phyloP scores from a whole-genome alignment of 2,888 invertebrate genomes.

The Agrochola litura region DNA sequence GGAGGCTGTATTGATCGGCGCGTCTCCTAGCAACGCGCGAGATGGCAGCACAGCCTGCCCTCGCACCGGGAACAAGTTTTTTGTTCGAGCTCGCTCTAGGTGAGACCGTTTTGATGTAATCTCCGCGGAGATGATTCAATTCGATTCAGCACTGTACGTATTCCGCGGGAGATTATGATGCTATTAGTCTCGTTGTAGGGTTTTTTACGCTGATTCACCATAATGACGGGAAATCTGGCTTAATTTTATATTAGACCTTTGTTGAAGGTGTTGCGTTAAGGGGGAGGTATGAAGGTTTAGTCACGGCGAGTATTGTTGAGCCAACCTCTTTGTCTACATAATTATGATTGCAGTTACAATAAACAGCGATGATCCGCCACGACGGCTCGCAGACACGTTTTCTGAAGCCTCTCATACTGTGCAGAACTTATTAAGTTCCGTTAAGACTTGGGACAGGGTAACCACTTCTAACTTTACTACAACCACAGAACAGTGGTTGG shows the following conservation, averaged over 20 bases:
- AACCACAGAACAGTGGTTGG: slow-evolving; percentile 19
- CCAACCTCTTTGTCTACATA: slow-evolving; percentile 49
- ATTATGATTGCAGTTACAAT: slow-evolving; percentile 48
- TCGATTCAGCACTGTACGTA: slow-evolving; percentile 78
- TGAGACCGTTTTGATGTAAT: slow-evolving; percentile 88
- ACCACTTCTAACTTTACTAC: slow-evolving; percentile 39
- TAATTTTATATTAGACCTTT: slow-evolving; percentile 67
- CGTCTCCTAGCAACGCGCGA: slow-evolving; percentile 89
- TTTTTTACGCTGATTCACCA: slow-evolving; percentile 61
- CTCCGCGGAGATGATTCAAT: slow-evolving; percentile 86
- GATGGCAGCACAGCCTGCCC: slow-evolving; percentile 87
- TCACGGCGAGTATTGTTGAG: slow-evolving; percentile 18
- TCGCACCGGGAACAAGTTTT: slow-evolving; percentile 83
- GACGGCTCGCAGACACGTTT: slow-evolving; percentile 47
- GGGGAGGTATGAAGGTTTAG: slow-evolving; percentile 8
- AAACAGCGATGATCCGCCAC: slow-evolving; percentile 53
- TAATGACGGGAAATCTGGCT: slow-evolving; percentile 62
- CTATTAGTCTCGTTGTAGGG: slow-evolving; percentile 72
- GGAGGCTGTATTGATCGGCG: slow-evolving; percentile 90
- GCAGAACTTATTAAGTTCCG: slow-evolving; percentile 45
- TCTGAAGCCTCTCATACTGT: slow-evolving; percentile 29
- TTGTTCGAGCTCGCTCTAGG: slow-evolving; percentile 86
- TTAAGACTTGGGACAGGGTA: slow-evolving; percentile 17
- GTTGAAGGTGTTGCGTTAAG: slow-evolving; percentile 45
- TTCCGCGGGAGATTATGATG: slow-evolving; percentile 70